Base-by-base conservation (phyloP, 2,797 vertebrate genomes). In the Lateolabrax maculatus region DNA sequence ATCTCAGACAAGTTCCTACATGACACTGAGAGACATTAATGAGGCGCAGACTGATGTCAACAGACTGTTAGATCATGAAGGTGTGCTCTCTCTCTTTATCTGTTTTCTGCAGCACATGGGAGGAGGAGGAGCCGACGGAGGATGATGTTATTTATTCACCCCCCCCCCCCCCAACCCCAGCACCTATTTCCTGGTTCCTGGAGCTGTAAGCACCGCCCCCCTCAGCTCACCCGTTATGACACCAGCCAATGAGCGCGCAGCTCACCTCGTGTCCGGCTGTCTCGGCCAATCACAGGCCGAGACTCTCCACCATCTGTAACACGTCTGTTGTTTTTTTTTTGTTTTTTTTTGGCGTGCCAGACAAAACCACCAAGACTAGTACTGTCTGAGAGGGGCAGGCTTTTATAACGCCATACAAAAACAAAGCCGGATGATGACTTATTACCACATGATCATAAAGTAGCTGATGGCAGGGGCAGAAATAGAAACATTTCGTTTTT, bases 161-260 rank as follows among this genome's bases (percentile, higher is more conserved):
- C 8, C 1, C 4, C 0, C 4, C 31, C 39, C 62, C 23, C 25
- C 5, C n/a, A n/a, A n/a, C n/a, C n/a, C n/a, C n/a, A n/a, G n/a
- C n/a, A n/a, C n/a, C 31, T 34, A 79, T 84, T 93, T 95, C 89
- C 90, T 62, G 91, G 87, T 95, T 96, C 95, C 95, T 95, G 76
- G 27, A 68, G 9, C 34, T 5, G 84, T n/a, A 66, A 13, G 69
- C 18, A 13, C 44, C 61, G 37, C 92, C n/a, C 70, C 83, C 86
- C 66, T 89, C 84, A 68, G 89, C 97, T 99, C 98, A 99, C 97
- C 98, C 96, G 98, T 98, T 99, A 93, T 90, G 36, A 87, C 83
- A 81, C 43, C 16, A 83, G 63, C 98, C 97, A 99, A 98, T 98
- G 71, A 92, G 67, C 63, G 74, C 37, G n/a, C 79, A 67, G 75